These are phyloP conservation scores for Petromus typicus DNA, from an alignment of 2,113 vertebrate species.

Conservation along the genomic window DNA sequence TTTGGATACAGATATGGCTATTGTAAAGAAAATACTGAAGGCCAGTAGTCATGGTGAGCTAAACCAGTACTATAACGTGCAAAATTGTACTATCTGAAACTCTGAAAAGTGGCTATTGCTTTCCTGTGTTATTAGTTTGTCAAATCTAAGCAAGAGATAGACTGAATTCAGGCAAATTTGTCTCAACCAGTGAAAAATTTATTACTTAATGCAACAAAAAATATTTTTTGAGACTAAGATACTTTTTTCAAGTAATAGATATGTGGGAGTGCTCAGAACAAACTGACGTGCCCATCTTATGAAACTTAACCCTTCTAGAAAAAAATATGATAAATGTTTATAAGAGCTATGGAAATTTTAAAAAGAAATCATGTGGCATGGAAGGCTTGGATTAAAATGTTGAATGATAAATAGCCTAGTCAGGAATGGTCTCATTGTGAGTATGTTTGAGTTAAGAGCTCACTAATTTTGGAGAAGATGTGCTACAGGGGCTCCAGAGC, in stretches of 20 bases:
- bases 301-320: background rate
- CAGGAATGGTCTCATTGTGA: background rate
- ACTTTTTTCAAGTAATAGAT: background rate
- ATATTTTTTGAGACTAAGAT: background rate
- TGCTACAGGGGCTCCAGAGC: rapidly evolving
- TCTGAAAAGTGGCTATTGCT: background rate
- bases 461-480: background rate
- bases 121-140: background rate
- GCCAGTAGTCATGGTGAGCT: background rate
- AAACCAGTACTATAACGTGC: background rate
- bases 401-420: background rate
- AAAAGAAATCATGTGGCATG: background rate
- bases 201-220: background rate
- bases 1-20: slow-evolving; percentile 15
- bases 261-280: background rate
- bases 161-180: background rate
- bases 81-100: background rate
- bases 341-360: background rate
- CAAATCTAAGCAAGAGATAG: background rate
- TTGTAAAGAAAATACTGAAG: slow-evolving; percentile 5
- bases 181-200: background rate
- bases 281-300: background rate
- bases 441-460: background rate
- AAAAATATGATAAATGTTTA: background rate
- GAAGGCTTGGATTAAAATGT: background rate